These are phyloP conservation scores for Pemphigus obesinymphae DNA, from an alignment of 1,140 invertebrate genomes.

Conservation along the genomic window DNA sequence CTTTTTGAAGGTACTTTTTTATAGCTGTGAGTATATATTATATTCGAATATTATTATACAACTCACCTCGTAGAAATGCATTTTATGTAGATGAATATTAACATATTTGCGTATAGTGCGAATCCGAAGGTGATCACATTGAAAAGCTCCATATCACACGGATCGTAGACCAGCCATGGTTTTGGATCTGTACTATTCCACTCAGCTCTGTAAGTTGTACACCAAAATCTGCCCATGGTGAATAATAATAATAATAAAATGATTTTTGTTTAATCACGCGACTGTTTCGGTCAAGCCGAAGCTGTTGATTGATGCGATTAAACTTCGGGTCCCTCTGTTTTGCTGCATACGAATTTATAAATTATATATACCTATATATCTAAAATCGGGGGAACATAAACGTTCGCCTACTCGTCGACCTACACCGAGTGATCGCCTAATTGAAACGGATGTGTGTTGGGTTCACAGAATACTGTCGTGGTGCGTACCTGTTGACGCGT, in stretches of 20 bases:
- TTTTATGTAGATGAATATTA: conserved; percentile 25
- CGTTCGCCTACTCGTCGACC: conserved; percentile 31
- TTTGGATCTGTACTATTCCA: conserved; percentile 15
- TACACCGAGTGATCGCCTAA: conserved; percentile 11
- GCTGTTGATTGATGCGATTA: conserved; percentile 34
- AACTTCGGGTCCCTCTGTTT: conserved; percentile 11
- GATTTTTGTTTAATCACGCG: not conserved
- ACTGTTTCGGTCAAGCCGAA: not conserved
- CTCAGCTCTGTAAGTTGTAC: not conserved
- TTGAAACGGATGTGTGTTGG: conserved; percentile 34
- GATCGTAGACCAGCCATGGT: conserved; percentile 29
- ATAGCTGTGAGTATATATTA: too few species aligned
- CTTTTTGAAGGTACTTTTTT: too few species aligned
- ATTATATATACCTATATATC: not conserved
- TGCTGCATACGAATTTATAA: not conserved
- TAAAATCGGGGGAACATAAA: conserved; percentile 22
- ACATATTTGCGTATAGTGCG: conserved; percentile 14
- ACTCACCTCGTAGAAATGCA: conserved; percentile 16
- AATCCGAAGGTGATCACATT: conserved; percentile 22
- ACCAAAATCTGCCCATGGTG: conserved; percentile 15
- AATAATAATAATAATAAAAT: not conserved
- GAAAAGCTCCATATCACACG: conserved; percentile 19
- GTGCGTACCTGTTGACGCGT: conserved; percentile 13
- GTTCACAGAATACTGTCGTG: not conserved
- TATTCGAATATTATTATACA: too few species aligned